These are phyloP conservation scores for Indicator indicator DNA, from an alignment of 2,113 vertebrate species.

Conservation along the genomic window DNA sequence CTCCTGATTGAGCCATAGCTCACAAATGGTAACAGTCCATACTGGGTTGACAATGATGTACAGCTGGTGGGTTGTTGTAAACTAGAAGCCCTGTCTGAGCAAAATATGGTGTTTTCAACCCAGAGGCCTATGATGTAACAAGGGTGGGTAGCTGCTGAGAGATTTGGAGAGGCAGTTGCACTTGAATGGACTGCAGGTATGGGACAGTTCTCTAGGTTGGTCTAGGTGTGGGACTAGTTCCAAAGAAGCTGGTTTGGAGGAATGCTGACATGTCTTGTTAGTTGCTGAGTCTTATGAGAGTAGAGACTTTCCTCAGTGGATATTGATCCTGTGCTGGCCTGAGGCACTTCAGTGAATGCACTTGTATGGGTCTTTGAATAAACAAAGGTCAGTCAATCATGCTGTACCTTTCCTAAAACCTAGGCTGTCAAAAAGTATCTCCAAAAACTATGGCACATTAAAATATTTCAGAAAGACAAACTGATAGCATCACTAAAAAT, in stretches of 20 bases:
- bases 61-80: not conserved
- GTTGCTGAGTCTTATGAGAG: not conserved
- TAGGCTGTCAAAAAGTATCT: not conserved
- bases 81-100: not conserved
- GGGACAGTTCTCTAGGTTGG: not conserved
- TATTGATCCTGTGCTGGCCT: not conserved
- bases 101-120: not conserved
- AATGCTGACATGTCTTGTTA: accelerated
- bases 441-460: not conserved
- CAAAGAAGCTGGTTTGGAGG: not conserved
- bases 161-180: not conserved
- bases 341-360: not conserved
- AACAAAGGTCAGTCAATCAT: not conserved
- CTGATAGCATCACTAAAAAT: not conserved
- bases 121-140: not conserved
- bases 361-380: not conserved
- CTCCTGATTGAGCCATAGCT: not conserved
- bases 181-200: not conserved
- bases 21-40: not conserved
- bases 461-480: slow-evolving; percentile 13
- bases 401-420: not conserved
- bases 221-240: not conserved
- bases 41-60: not conserved
- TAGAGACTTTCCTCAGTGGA: not conserved
- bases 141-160: too few species aligned